phyloP scores from a whole-genome alignment of 2,113 vertebrate species.

The Myxocyprinus asiaticus region DNA sequence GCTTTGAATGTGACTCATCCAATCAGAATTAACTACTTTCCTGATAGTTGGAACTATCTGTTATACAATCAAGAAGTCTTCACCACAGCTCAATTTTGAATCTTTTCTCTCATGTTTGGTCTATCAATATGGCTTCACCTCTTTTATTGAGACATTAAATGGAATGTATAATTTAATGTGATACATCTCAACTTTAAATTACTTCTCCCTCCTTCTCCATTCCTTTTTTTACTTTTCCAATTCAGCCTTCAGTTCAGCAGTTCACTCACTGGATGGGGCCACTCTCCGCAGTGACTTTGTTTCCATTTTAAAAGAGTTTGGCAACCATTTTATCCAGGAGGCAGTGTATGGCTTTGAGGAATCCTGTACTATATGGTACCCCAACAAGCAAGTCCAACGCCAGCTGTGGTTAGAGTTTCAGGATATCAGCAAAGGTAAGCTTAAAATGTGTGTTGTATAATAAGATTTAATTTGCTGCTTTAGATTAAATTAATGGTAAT shows the following conservation, averaged over 20 bases:
- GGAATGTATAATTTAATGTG: background rate
- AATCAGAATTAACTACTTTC: no score
- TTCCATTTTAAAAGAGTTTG: conserved; percentile 92
- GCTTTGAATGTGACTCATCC: no score
- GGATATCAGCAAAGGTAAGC: conserved; percentile 95
- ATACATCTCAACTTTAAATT: background rate
- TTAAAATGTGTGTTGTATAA: background rate
- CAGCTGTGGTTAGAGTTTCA: conserved; percentile 98
- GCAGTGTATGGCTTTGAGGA: conserved; percentile 96
- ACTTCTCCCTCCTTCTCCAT: background rate
- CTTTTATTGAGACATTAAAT: background rate
- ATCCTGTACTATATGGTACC: conserved; percentile 97
- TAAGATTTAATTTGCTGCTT: background rate
- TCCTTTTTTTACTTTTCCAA: background rate
- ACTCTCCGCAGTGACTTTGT: conserved; percentile 89
- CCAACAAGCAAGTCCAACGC: conserved; percentile 93
- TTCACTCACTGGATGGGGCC: conserved; percentile 93
- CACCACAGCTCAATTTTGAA: background rate
- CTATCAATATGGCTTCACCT: background rate
- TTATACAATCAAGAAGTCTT: background rate
- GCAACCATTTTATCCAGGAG: conserved; percentile 97
- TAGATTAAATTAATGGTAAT: background rate
- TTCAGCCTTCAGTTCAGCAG: conserved; percentile 88
- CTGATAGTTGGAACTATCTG: no score
- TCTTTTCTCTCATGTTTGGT: background rate